Evolutionary conservation across 2,113 vertebrate species (phyloP).

Genomic region (Rissa tridactyla): DNA sequence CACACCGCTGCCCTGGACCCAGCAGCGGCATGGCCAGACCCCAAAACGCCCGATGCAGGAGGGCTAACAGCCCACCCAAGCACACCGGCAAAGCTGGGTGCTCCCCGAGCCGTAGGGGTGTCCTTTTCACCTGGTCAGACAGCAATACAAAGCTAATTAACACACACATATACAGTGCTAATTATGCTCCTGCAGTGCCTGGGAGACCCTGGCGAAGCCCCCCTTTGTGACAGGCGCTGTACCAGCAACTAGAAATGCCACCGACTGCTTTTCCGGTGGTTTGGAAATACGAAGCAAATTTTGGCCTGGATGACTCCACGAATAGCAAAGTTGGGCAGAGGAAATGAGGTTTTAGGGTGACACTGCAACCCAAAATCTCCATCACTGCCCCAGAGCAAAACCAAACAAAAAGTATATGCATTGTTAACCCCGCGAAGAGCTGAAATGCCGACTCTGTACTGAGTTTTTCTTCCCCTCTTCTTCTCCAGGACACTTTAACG

Average conservation of each 20-base stretch:
- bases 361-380: background rate
- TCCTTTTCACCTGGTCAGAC: accelerated
- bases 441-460: accelerated
- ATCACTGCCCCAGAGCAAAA: accelerated
- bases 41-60: accelerated
- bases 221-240: background rate
- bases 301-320: background rate
- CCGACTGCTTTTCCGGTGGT: accelerated
- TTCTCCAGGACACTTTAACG: accelerated
- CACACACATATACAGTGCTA: accelerated
- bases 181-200: background rate
- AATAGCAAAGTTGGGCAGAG: background rate
- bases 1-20: accelerated
- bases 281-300: accelerated
- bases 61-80: background rate
- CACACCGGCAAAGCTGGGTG: accelerated
- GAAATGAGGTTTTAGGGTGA: background rate
- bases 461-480: background rate
- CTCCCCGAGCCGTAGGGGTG: background rate
- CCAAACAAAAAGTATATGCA: accelerated
- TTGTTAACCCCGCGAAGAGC: background rate
- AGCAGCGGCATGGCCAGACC: accelerated
- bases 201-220: background rate
- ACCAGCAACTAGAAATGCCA: accelerated
- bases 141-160: background rate